Conservation (phyloP, 2,113 vertebrate genomes). For the Phyllostomus hastatus region DNA sequence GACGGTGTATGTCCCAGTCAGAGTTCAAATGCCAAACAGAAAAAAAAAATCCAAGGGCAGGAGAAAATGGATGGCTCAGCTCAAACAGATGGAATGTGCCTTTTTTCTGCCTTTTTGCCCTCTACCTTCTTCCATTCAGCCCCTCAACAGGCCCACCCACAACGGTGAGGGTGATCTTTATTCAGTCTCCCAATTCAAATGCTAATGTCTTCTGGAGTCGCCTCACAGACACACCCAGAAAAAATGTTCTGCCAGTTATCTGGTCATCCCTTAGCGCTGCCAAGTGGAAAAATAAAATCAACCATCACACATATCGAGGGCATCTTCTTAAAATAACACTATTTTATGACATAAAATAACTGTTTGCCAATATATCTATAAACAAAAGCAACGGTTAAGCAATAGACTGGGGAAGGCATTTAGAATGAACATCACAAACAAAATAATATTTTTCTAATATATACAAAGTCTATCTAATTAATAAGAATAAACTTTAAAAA, state of each 20-base stretch:
- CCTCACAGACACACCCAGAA: background rate
- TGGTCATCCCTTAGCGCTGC: background rate
- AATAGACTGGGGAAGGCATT: background rate
- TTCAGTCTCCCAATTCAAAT: background rate
- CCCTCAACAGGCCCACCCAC: background rate
- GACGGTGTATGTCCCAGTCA: background rate
- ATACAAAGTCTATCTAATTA: background rate
- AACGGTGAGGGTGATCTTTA: background rate
- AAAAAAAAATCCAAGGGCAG: background rate
- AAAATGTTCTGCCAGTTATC: background rate
- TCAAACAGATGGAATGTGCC: background rate
- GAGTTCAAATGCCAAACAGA: background rate
- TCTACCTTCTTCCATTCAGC: background rate
- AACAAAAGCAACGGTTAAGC: background rate
- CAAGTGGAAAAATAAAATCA: background rate
- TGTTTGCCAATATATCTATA: background rate
- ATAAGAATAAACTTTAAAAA: background rate
- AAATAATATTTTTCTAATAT: background rate
- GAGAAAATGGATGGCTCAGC: too few species aligned
- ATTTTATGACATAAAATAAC: conserved; percentile 6
- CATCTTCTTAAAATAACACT: background rate
- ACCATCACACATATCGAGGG: background rate
- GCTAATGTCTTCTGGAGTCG: background rate
- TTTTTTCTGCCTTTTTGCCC: background rate
- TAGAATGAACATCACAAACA: background rate